Evolutionary conservation across 2,888 invertebrate species (phyloP), one percentile per base, ranked within the genome.

Genomic region (Aspidapion aeneum): DNA sequence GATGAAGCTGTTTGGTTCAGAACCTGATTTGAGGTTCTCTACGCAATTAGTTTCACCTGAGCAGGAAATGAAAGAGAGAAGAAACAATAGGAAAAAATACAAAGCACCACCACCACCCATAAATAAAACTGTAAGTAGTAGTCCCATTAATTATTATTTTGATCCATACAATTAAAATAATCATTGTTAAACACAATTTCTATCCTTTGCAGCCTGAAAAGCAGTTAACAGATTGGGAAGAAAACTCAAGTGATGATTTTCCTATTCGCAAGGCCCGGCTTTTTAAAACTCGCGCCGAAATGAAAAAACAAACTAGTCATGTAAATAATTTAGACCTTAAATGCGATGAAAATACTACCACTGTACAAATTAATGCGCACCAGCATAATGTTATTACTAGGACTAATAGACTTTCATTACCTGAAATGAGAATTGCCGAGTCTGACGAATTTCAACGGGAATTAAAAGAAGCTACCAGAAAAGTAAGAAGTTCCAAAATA

Each of bases 211-310:
- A 71, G 71, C 59, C 61, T 58, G 66, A 66, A 20, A 67, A 64
- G 35, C 58, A 63, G 21, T 81, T 63, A 75, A 72, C 73, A 78
- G 82, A 68, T 80, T 84, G 76, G 81, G 81, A 70, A 21, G 71
- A 72, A 57, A 66, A 68, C 55, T 60, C 56, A 9, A 67, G 62
- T 48, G 70, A 68, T 49, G 70, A 70, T 58, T 68, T 75, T 7
- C 76, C 78, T 7, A 82, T 82, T 65, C 81, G 85, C 67, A 86
- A 86, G 75, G 81, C 86, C 57, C 84, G 90, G 57, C 82, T 91
- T 48, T 92, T 91, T 77, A 90, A 88, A 81, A 90, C 90, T 57
- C 86, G 88, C 75, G 88, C 87, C 58, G 90, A 90, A 81, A 87
- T 88, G 79, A 86, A 85, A 73, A 77, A 72, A 64, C 68, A 74